Base-by-base conservation (phyloP, 2,888 invertebrate species). In the Sturmia bella region DNA sequence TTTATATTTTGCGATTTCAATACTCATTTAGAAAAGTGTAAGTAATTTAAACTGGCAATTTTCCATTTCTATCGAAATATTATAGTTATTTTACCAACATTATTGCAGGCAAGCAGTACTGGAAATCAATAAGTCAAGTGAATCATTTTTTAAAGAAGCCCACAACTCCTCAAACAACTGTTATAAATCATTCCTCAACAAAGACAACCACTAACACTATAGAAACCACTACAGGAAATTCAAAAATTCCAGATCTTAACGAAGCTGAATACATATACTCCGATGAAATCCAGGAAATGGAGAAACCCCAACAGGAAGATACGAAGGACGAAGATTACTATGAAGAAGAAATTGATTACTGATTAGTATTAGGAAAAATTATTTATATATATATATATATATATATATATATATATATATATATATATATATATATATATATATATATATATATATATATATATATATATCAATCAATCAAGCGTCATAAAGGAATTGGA, bases 1-100 rank as follows among this genome's bases (percentile, higher is more conserved):
- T 87, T 85, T 27, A 86, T 89, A 21, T 83, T 75, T n/a, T 89
- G 88, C 43, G 87, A 86, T 79, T 88, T 87, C 50, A 83, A 89
- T 15, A 86, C 87, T 0, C 80, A 57, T 13, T 57, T 80, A 24
- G 54, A 84, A 0, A 84, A 85, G 27, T 88, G 88, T 88, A 70
- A 86, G 87, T 84, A 48, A 4, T 6, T n/a, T 3, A 50, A 45
- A 19, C 15, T 27, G 12, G 15, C 24, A 48, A 41, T 13, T 2
- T 45, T 9, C n/a, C n/a, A n/a, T n/a, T n/a, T n/a, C n/a, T n/a
- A n/a, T n/a, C n/a, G n/a, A 3, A 32, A 32, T 39, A 6, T 39
- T 56, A 1, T 52, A 27, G n/a, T 17, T 19, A 13, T 43, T 27
- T 19, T 0, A 0, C 24, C 15, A 32, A 15, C 11, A 11, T 3